Conservation (phyloP, 2,797 vertebrate species). For the Leptatherina wallacei region DNA sequence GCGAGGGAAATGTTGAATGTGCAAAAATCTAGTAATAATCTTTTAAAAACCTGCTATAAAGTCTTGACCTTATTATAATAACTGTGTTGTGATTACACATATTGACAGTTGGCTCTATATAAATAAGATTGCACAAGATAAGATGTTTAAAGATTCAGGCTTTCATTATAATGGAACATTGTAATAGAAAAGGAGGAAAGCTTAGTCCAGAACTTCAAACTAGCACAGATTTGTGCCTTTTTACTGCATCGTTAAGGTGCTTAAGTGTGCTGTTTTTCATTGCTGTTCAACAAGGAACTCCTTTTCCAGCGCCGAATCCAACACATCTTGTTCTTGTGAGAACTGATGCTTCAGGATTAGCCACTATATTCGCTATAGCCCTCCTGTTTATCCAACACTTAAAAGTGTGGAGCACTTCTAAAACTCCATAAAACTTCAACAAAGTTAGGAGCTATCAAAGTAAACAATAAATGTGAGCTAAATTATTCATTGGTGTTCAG, state of each 20-base stretch:
- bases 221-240: slow-evolving; percentile 4
- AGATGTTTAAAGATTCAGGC: not conserved
- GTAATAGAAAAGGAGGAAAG: slow-evolving; percentile 1
- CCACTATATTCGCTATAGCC: not conserved
- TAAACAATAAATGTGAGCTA: slow-evolving; percentile 11
- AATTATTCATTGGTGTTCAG: not conserved
- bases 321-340: slow-evolving; percentile 8
- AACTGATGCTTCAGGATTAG: slow-evolving; percentile 1
- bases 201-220: slow-evolving; percentile 28
- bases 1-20: not conserved
- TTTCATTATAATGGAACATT: not conserved
- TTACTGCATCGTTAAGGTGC: slow-evolving; percentile 15
- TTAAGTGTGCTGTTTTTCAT: slow-evolving; percentile 29
- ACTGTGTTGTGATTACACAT: not conserved
- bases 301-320: not conserved
- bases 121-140: not conserved
- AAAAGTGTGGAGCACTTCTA: not conserved
- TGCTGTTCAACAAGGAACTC: slow-evolving; percentile 12
- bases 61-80: not conserved
- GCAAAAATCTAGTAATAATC: not conserved
- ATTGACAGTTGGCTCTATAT: not conserved
- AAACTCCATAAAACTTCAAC: not conserved
- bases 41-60: not conserved
- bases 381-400: slow-evolving; percentile 4
- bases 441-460: not conserved